Evolutionary conservation across 2,113 vertebrate species (phyloP).

Genomic region (Pseudonaja textilis): DNA sequence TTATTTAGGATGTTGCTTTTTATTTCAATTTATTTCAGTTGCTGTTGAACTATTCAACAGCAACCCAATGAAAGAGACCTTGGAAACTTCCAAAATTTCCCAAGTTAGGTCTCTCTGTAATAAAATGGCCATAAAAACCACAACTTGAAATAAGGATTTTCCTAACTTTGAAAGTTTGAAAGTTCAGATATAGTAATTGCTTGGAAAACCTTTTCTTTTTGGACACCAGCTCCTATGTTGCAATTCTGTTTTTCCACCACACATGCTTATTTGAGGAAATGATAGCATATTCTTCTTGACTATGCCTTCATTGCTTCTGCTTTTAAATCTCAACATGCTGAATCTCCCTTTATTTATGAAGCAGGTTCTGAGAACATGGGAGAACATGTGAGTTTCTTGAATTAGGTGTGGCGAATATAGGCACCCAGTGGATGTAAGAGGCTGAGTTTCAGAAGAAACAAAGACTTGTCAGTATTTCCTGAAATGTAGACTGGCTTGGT

Average conservation of each 20-base stretch:
- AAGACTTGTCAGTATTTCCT: background rate
- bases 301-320: background rate
- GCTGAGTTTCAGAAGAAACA: background rate
- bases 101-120: background rate
- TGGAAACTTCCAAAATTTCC: background rate
- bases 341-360: background rate
- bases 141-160: background rate
- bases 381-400: background rate
- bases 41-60: background rate
- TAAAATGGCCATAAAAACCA: background rate
- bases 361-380: background rate
- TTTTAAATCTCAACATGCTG: background rate
- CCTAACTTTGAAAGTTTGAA: background rate
- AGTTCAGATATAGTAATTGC: background rate
- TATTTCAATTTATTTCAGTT: no score
- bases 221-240: background rate
- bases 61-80: background rate
- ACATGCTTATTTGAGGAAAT: background rate
- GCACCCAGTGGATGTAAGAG: background rate
- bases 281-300: background rate
- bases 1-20: background rate
- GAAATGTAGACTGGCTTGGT: background rate
- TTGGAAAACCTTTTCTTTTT: background rate
- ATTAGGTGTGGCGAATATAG: background rate
- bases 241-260: background rate